Evolutionary conservation across 2,113 vertebrate genomes (phyloP).

Genomic region (Thunnus maccoyii): DNA sequence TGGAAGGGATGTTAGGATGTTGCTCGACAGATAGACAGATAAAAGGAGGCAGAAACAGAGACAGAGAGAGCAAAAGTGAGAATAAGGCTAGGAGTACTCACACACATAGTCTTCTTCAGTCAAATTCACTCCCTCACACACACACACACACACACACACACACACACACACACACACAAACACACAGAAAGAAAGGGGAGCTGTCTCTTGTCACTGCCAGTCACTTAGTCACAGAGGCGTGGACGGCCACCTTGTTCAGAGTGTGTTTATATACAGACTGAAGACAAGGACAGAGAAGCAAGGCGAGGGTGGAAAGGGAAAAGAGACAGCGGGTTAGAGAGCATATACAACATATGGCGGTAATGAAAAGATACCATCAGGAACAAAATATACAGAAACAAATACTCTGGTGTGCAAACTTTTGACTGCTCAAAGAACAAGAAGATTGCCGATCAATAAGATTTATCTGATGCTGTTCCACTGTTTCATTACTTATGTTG

Average conservation of each 20-base stretch:
- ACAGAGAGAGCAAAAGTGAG: constrained; percentile 60
- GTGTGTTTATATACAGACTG: constrained; percentile 43
- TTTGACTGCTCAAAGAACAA: constrained; percentile 1
- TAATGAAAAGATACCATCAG: neutral
- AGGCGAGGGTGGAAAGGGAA: constrained; percentile 1
- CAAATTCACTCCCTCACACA: constrained; percentile 19
- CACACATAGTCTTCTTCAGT: constrained; percentile 48
- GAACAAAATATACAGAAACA: neutral
- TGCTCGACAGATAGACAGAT: constrained; percentile 59
- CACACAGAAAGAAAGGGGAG: constrained; percentile 32
- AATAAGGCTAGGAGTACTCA: constrained; percentile 46
- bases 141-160: neutral
- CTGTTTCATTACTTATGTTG: neutral
- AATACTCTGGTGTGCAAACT: neutral
- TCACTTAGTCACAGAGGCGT: constrained; percentile 70
- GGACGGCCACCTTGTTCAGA: constrained; percentile 61
- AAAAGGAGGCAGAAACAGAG: constrained; percentile 62
- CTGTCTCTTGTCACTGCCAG: constrained; percentile 67
- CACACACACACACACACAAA: constrained; percentile 11
- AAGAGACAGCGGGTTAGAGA: neutral
- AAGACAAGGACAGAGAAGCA: constrained; percentile 45
- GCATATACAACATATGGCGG: constrained; percentile 27
- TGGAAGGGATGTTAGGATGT: constrained; percentile 28
- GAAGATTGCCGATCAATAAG: neutral
- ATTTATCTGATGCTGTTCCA: neutral